These are phyloP conservation scores for Dinocampus coccinellae DNA, from an alignment of 2,888 invertebrate species.

Conservation along the genomic window DNA sequence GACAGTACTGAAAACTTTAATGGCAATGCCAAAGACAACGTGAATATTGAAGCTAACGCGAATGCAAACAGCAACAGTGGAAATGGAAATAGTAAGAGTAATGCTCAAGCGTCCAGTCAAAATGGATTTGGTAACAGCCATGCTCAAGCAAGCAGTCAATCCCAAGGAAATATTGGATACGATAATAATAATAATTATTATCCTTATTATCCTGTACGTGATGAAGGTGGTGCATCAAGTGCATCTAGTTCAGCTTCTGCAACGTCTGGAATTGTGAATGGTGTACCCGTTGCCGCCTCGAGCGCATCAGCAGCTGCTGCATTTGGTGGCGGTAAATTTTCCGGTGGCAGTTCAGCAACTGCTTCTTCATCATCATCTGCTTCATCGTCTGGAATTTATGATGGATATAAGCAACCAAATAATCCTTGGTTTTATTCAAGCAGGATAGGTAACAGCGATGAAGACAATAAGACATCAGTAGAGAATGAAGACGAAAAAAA, in stretches of 20 bases:
- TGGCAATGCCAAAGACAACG: background rate
- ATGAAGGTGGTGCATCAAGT: constrained; percentile 34
- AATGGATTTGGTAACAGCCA: constrained; percentile 32
- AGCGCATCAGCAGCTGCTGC: constrained; percentile 36
- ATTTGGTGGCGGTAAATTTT: background rate
- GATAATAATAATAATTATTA: background rate
- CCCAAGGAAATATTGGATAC: constrained; percentile 17
- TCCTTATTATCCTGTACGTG: background rate
- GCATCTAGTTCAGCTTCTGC: constrained; percentile 44
- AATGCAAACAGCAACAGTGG: background rate
- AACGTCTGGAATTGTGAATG: constrained; percentile 39
- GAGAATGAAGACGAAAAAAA: background rate
- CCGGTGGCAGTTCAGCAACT: constrained; percentile 23
- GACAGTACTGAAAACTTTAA: background rate
- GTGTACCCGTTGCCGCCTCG: constrained; percentile 37
- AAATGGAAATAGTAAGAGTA: constrained; percentile 20
- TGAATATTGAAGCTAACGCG: background rate
- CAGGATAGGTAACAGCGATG: constrained; percentile 20
- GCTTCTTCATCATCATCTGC: constrained; percentile 24
- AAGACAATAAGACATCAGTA: background rate
- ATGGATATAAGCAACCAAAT: background rate
- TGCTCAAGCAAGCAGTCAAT: constrained; percentile 31
- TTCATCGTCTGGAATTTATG: constrained; percentile 20
- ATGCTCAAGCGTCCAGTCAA: constrained; percentile 24
- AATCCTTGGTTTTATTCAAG: constrained; percentile 35